Conservation (phyloP, 2,888 invertebrate species). For the Rhingia rostrata region DNA sequence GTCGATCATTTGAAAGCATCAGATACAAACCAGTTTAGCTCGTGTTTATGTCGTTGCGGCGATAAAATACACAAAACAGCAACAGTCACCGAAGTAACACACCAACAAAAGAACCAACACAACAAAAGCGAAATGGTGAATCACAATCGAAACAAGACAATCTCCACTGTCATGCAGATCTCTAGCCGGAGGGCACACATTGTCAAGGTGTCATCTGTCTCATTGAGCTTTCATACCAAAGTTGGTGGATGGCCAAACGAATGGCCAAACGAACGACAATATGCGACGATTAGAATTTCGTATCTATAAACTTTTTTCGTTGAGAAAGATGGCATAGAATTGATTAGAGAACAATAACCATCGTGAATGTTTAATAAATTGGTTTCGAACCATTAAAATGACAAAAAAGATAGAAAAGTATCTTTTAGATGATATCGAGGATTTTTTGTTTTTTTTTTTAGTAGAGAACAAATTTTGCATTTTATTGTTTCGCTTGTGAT, state of each 20-base stretch:
- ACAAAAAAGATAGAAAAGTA: constrained; percentile 37
- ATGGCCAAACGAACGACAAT: not conserved
- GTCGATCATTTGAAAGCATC: constrained; percentile 21
- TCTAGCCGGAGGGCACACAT: constrained; percentile 31
- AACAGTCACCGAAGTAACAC: constrained; percentile 20
- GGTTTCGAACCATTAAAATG: constrained; percentile 50
- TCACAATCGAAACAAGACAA: constrained; percentile 7
- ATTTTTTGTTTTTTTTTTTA: constrained; percentile 9
- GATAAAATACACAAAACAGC: constrained; percentile 36
- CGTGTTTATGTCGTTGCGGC: constrained; percentile 55
- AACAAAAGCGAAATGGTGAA: constrained; percentile 36
- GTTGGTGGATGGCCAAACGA: not conserved
- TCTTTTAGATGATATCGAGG: not conserved
- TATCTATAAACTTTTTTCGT: constrained; percentile 29
- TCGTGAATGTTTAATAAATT: constrained; percentile 39
- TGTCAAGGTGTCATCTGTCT: constrained; percentile 51
- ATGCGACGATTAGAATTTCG: constrained; percentile 2
- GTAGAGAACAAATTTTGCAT: constrained; percentile 15
- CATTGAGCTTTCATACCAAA: constrained; percentile 21
- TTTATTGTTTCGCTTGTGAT: constrained; percentile 8
- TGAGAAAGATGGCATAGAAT: constrained; percentile 46
- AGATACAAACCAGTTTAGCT: constrained; percentile 57
- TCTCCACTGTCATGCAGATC: constrained; percentile 4
- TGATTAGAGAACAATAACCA: constrained; percentile 43
- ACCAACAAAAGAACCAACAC: constrained; percentile 27